A percentile compares a stretch with the other conserved stretches of the same genome.
Conservation (phyloP, 2,888 invertebrate genomes). For the Dicyrtomina minuta region DNA sequence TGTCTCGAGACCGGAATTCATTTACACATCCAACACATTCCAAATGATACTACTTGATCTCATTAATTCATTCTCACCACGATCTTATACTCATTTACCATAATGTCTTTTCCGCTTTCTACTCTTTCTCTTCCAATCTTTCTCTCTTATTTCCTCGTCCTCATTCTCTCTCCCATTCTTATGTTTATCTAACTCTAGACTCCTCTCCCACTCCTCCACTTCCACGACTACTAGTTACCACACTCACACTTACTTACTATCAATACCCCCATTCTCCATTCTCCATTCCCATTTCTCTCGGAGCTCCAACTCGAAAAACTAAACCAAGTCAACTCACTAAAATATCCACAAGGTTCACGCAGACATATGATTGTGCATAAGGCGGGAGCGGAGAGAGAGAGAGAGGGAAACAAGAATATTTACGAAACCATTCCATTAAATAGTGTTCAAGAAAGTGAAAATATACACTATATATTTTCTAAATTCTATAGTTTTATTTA, state of each 20-base stretch:
- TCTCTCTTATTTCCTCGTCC: not conserved
- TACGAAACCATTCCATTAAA: no score
- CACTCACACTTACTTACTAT: not conserved
- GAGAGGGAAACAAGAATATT: no score
- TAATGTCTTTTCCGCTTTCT: slow-evolving; percentile 25
- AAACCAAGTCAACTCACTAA: no score
- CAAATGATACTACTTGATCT: slow-evolving; percentile 32
- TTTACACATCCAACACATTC: slow-evolving; percentile 31
- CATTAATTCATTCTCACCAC: slow-evolving; percentile 34
- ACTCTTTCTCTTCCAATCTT: slow-evolving; percentile 11
- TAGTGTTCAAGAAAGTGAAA: no score
- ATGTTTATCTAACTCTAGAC: no score
- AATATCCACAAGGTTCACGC: no score
- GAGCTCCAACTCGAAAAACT: not conserved
- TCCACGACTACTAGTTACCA: no score
- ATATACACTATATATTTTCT: no score
- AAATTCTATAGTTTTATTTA: no score
- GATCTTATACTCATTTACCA: slow-evolving; percentile 33
- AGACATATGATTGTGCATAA: no score
- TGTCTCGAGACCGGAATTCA: slow-evolving; percentile 22
- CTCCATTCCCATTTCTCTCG: not conserved
- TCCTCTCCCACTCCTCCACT: not conserved
- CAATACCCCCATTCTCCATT: not conserved
- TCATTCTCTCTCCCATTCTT: not conserved
- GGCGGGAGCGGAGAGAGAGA: no score